phyloP scores from a whole-genome alignment of 2,113 vertebrate genomes.

The Euleptes europaea region DNA sequence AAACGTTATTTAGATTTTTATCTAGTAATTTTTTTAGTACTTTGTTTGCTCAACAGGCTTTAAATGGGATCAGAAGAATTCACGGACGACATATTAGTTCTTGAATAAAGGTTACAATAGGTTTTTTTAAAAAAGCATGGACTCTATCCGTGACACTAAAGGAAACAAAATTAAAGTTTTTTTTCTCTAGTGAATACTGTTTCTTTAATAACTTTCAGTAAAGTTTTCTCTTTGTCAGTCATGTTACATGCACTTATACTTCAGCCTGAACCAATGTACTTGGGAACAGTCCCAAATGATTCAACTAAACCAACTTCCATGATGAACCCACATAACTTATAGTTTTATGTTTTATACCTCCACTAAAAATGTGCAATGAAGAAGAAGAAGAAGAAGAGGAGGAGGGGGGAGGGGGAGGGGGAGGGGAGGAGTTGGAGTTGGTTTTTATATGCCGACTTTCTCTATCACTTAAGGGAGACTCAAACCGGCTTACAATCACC shows the following conservation, averaged over 20 bases:
- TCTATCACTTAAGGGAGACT: too few species aligned
- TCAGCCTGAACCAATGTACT: background rate
- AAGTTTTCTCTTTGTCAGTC: conserved; percentile 4
- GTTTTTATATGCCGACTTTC: too few species aligned
- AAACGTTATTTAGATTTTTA: conserved; percentile 32
- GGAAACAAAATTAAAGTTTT: background rate
- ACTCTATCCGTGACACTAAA: conserved; percentile 9
- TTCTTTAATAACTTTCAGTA: background rate
- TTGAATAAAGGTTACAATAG: background rate
- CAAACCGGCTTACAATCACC: too few species aligned
- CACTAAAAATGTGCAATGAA: background rate
- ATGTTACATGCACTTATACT: background rate
- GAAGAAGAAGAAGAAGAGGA: too few species aligned
- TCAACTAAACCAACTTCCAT: background rate
- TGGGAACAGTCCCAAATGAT: background rate
- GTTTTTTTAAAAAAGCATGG: conserved; percentile 16
- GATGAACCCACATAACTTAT: background rate
- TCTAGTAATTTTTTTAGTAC: conserved; percentile 34
- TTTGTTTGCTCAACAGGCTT: conserved; percentile 20
- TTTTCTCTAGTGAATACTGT: background rate
- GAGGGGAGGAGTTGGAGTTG: too few species aligned
- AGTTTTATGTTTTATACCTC: background rate
- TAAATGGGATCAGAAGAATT: conserved; percentile 12
- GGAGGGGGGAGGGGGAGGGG: too few species aligned
- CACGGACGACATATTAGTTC: conserved; percentile 24